Conservation (phyloP, 2,797 vertebrate species). For the Megaceryle alcyon region DNA sequence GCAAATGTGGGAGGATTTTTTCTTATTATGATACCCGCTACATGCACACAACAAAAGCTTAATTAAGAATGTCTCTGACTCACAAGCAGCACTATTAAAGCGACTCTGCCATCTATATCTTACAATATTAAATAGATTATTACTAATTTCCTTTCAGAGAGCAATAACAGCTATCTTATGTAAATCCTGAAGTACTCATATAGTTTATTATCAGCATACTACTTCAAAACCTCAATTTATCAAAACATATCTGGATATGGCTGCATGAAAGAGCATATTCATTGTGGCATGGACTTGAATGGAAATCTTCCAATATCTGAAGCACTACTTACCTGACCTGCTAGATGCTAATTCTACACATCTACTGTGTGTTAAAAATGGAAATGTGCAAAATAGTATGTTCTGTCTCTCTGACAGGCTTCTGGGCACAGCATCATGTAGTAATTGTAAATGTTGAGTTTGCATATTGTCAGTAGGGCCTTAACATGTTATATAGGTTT, state of each 20-base stretch:
- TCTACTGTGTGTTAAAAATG: neutral
- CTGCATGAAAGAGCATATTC: neutral
- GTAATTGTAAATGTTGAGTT: neutral
- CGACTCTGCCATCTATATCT: neutral
- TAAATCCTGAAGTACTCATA: neutral
- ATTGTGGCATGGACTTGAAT: neutral
- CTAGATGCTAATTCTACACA: neutral
- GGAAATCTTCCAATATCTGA: neutral
- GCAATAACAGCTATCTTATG: neutral
- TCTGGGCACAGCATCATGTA: neutral
- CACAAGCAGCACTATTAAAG: neutral
- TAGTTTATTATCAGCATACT: neutral
- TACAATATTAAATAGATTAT: conserved; percentile 9
- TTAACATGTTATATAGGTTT: neutral
- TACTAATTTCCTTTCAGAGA: conserved; percentile 9
- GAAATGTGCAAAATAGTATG: neutral
- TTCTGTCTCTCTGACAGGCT: neutral
- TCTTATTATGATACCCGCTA: neutral
- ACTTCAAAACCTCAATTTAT: neutral
- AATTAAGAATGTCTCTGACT: conserved; percentile 48
- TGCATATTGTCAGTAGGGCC: neutral
- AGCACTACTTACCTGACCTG: neutral
- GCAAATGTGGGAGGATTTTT: neutral
- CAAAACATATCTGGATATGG: neutral
- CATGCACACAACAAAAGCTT: neutral